A percentile compares a stretch with the other conserved stretches of the same genome.
Evolutionary conservation across 1,140 invertebrate species (phyloP).

Genomic region (Leptinotarsa defecta): DNA sequence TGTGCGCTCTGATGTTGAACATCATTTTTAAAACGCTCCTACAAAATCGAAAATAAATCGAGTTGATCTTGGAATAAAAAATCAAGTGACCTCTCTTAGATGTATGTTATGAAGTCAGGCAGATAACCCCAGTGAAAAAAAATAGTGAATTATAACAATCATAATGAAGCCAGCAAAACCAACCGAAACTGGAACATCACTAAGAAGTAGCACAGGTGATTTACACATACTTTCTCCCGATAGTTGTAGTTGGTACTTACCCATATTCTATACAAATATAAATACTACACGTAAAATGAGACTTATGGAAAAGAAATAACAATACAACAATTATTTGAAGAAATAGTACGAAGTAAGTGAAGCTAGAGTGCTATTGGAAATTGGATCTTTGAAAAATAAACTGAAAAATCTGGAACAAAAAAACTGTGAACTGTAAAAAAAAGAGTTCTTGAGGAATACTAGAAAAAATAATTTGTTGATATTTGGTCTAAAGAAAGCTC

Average conservation of each 20-base stretch:
- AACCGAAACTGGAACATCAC: neutral
- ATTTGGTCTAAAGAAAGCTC: neutral
- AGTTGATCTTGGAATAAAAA: neutral
- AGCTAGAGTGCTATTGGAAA: neutral
- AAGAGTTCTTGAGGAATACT: neutral
- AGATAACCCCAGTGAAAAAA: neutral
- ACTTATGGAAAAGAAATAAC: neutral
- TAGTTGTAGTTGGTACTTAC: neutral
- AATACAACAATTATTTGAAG: slow-evolving; percentile 9
- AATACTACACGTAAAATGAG: neutral
- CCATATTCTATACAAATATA: neutral
- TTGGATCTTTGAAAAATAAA: neutral
- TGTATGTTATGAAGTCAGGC: slow-evolving; percentile 1
- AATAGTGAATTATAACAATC: slow-evolving; percentile 1
- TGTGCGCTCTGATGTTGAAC: too few species aligned
- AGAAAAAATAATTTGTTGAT: slow-evolving; percentile 9
- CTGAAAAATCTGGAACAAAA: neutral
- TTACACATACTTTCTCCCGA: neutral
- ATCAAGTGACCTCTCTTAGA: neutral
- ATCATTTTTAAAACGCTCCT: too few species aligned
- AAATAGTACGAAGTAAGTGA: slow-evolving; percentile 7
- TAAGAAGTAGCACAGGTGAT: neutral
- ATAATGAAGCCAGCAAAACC: slow-evolving; percentile 2
- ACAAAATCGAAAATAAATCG: too few species aligned
- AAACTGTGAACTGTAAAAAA: neutral